A percentile compares a stretch with the other conserved stretches of the same genome.
phyloP scores from a whole-genome alignment of 2,113 vertebrate species.

The Sinosuthora webbiana region DNA sequence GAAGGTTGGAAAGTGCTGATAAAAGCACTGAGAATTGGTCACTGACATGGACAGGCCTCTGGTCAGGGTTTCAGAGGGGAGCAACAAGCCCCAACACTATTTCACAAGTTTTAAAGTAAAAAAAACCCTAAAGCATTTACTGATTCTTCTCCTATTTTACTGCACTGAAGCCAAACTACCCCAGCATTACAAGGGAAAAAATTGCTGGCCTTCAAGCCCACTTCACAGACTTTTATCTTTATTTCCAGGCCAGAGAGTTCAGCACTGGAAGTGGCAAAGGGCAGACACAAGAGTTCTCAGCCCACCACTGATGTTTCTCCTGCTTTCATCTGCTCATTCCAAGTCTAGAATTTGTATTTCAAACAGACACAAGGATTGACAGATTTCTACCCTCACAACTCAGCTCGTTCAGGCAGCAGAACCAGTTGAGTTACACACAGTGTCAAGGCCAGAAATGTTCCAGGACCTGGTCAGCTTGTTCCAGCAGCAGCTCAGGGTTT shows the following conservation, averaged over 20 bases:
- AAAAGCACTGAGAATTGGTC: neutral
- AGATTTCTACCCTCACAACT: neutral
- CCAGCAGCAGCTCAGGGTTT: neutral
- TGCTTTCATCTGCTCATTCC: neutral
- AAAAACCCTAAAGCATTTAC: neutral
- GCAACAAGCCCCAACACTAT: neutral
- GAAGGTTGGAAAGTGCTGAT: fast-evolving
- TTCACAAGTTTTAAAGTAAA: neutral
- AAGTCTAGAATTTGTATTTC: neutral
- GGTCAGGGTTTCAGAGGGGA: neutral
- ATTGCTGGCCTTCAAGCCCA: neutral
- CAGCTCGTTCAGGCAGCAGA: constrained; percentile 35
- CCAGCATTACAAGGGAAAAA: neutral
- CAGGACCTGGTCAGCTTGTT: neutral
- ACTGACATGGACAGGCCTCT: neutral
- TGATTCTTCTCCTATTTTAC: neutral
- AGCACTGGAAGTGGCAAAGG: neutral
- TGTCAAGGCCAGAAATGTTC: neutral
- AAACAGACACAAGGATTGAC: neutral
- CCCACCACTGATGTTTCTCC: neutral
- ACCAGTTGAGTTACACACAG: neutral
- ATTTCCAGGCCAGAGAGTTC: neutral
- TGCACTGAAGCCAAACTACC: neutral
- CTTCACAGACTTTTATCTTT: neutral
- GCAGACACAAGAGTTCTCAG: neutral